Conservation (phyloP, 1,140 invertebrate species). For the Drosophila takahashii region DNA sequence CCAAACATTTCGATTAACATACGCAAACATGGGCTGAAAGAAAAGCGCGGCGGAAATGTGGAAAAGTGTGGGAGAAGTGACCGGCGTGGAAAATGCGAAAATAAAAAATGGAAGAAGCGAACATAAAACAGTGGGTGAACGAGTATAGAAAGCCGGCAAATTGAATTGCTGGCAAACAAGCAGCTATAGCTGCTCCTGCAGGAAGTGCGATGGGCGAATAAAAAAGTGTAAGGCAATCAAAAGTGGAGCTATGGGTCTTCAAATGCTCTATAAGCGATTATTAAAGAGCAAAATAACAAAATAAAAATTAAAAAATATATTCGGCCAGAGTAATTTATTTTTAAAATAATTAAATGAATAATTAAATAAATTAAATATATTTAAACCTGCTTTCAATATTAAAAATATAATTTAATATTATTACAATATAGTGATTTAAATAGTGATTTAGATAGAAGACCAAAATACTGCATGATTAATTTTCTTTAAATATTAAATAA, state of each 20-base stretch:
- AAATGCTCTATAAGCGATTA: background rate
- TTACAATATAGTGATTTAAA: no score
- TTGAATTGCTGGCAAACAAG: slow-evolving; percentile 75
- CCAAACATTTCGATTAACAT: slow-evolving; percentile 82
- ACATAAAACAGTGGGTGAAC: slow-evolving; percentile 9
- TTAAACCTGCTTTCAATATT: no score
- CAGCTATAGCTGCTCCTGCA: slow-evolving; percentile 50
- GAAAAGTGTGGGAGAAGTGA: slow-evolving; percentile 3
- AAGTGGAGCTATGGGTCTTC: background rate
- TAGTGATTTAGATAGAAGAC: no score
- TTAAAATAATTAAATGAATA: no score
- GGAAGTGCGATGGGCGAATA: slow-evolving; percentile 20
- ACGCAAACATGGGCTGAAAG: slow-evolving; percentile 59
- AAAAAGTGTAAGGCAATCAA: slow-evolving; percentile 10
- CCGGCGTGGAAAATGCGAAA: slow-evolving; percentile 4
- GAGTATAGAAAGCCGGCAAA: slow-evolving; percentile 46
- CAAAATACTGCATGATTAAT: no score
- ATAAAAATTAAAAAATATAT: background rate
- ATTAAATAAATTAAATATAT: no score
- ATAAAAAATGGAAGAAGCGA: slow-evolving; percentile 6
- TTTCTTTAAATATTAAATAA: no score
- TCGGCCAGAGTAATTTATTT: no score
- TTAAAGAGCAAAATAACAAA: background rate
- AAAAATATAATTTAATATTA: no score
- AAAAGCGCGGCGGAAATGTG: slow-evolving; percentile 12